phyloP scores from a whole-genome alignment of 2,797 vertebrate species.

The Taeniopygia guttata region DNA sequence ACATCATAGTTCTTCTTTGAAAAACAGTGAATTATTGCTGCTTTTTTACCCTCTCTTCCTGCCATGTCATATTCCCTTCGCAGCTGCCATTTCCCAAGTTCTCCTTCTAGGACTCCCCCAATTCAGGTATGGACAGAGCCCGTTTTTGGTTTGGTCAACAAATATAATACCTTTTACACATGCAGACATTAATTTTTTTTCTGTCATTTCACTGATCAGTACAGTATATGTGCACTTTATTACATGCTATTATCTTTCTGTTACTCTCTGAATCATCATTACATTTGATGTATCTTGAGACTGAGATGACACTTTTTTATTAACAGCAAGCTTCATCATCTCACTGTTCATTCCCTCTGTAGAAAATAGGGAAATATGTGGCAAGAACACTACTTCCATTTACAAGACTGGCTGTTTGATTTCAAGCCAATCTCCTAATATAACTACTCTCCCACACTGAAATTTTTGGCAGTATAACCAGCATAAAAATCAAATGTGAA shows the following conservation, averaged over 20 bases:
- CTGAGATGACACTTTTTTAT: background rate
- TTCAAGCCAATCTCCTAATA: background rate
- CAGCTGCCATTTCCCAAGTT: background rate
- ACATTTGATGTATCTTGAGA: background rate
- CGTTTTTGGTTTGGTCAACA: background rate
- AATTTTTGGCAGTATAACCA: background rate
- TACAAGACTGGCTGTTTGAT: background rate
- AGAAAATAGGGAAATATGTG: background rate
- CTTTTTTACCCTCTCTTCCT: background rate
- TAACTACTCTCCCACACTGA: background rate
- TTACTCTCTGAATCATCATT: background rate
- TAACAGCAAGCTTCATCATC: background rate
- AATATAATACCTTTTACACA: background rate
- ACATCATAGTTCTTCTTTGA: background rate
- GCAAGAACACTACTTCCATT: background rate
- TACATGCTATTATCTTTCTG: background rate
- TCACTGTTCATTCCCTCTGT: background rate
- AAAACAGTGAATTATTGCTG: background rate
- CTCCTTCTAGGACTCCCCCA: accelerated
- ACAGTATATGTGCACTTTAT: background rate
- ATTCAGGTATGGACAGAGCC: background rate
- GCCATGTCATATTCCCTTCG: background rate
- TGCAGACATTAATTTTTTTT: background rate
- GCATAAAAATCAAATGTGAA: background rate
- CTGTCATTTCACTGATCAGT: background rate